Conservation (phyloP, 1,140 invertebrate genomes). For the Tetraneura akinire region DNA sequence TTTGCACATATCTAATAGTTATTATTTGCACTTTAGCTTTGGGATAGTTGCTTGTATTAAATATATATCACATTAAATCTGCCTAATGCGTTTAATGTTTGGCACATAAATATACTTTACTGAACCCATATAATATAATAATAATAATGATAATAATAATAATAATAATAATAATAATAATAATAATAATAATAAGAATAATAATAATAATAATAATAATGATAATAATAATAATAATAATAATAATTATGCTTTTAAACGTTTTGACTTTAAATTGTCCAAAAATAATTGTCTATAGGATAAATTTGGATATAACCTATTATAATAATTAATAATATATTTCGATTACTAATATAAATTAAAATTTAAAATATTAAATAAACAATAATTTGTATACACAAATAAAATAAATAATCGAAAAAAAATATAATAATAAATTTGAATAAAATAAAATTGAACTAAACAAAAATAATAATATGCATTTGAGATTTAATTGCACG, state of each 20-base stretch:
- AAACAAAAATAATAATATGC: constrained; percentile 48
- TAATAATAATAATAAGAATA: too few species aligned
- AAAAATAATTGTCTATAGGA: constrained; percentile 40
- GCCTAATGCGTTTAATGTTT: constrained; percentile 32
- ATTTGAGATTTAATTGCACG: constrained; percentile 46
- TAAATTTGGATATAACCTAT: background rate
- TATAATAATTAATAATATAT: too few species aligned
- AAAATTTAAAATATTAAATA: constrained; percentile 46
- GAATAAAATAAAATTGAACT: constrained; percentile 44
- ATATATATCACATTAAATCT: constrained; percentile 39
- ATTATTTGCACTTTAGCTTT: constrained; percentile 29
- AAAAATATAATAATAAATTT: constrained; percentile 34
- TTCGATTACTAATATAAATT: constrained; percentile 24
- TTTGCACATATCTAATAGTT: constrained; percentile 8
- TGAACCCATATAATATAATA: constrained; percentile 16
- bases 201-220: too few species aligned
- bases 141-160: too few species aligned
- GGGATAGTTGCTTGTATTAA: constrained; percentile 38
- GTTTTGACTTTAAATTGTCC: constrained; percentile 16
- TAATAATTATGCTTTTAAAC: too few species aligned
- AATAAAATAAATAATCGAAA: constrained; percentile 51
- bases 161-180: too few species aligned
- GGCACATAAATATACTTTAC: constrained; percentile 31
- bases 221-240: too few species aligned
- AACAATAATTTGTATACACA: constrained; percentile 44